These are phyloP conservation scores for Spatulosminthurus flaviceps DNA, from an alignment of 2,888 invertebrate genomes.

Conservation along the genomic window DNA sequence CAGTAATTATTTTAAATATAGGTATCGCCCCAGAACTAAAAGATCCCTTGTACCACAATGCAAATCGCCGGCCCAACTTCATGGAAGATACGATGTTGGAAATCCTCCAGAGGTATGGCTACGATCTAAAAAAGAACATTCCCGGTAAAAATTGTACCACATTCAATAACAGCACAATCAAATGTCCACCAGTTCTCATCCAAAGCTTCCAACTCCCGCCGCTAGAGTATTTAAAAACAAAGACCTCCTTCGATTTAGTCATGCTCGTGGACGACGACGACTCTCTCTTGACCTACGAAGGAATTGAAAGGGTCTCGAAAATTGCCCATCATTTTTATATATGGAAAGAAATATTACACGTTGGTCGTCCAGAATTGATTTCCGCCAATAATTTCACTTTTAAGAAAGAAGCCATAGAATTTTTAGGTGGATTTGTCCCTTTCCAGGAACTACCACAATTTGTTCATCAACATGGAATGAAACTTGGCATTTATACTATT, in stretches of 20 bases:
- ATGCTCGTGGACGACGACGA: slow-evolving; percentile 49
- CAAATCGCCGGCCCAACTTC: slow-evolving; percentile 8
- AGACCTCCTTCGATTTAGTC: slow-evolving; percentile 32
- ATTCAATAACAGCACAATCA: slow-evolving; percentile 37
- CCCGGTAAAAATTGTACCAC: neutral
- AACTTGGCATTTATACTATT: slow-evolving; percentile 58
- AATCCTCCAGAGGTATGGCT: slow-evolving; percentile 41
- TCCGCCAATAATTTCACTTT: slow-evolving; percentile 19
- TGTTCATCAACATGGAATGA: slow-evolving; percentile 48
- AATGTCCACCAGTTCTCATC: slow-evolving; percentile 50
- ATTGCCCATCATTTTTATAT: slow-evolving; percentile 39
- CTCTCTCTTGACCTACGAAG: slow-evolving; percentile 44
- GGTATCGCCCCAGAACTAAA: slow-evolving; percentile 57
- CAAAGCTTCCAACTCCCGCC: slow-evolving; percentile 51
- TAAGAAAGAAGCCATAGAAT: slow-evolving; percentile 47
- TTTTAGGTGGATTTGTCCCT: slow-evolving; percentile 55
- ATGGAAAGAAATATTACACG: slow-evolving; percentile 48
- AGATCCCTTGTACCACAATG: slow-evolving; percentile 50
- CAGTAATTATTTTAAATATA: slow-evolving; percentile 32
- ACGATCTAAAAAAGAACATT: slow-evolving; percentile 20
- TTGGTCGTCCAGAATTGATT: neutral
- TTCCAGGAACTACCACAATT: slow-evolving; percentile 42
- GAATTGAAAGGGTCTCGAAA: slow-evolving; percentile 40
- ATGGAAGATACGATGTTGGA: slow-evolving; percentile 50
- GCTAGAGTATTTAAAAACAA: slow-evolving; percentile 41